phyloP scores from a whole-genome alignment of 1,140 invertebrate species.

The Lasioglossum baleicum region DNA sequence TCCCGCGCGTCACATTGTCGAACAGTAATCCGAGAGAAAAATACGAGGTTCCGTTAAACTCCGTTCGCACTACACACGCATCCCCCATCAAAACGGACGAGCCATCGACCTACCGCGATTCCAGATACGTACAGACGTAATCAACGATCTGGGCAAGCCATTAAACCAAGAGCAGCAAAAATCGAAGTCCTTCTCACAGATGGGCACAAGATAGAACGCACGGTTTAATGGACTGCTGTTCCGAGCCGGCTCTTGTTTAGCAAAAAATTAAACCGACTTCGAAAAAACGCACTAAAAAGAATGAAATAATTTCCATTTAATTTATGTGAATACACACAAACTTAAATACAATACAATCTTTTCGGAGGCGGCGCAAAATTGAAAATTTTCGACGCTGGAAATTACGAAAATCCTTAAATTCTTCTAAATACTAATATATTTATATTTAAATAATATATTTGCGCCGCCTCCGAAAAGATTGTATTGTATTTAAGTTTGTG shows the following conservation, averaged over 20 bases:
- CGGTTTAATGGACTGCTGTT: not conserved
- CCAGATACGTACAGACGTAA: slow-evolving; percentile 22
- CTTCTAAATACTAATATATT: too few species aligned
- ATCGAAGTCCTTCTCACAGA: not conserved
- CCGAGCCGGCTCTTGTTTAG: not conserved
- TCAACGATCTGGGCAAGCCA: slow-evolving; percentile 8
- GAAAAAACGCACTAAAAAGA: too few species aligned
- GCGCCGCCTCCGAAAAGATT: too few species aligned
- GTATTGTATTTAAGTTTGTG: too few species aligned
- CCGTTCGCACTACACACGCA: not conserved
- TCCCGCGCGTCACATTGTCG: slow-evolving; percentile 5
- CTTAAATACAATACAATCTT: too few species aligned
- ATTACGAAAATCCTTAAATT: too few species aligned
- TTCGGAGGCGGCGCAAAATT: too few species aligned
- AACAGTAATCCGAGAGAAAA: not conserved
- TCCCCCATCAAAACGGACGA: not conserved
- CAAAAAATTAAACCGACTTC: too few species aligned
- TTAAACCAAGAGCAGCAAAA: not conserved
- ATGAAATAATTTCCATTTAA: too few species aligned
- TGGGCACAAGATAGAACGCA: not conserved
- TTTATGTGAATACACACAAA: too few species aligned
- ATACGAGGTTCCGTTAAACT: not conserved
- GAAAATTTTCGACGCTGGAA: too few species aligned
- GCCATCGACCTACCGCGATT: not conserved
- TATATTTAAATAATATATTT: too few species aligned